Evolutionary conservation across 2,797 vertebrate genomes (phyloP).

Genomic region (Pogonophryne albipinna): DNA sequence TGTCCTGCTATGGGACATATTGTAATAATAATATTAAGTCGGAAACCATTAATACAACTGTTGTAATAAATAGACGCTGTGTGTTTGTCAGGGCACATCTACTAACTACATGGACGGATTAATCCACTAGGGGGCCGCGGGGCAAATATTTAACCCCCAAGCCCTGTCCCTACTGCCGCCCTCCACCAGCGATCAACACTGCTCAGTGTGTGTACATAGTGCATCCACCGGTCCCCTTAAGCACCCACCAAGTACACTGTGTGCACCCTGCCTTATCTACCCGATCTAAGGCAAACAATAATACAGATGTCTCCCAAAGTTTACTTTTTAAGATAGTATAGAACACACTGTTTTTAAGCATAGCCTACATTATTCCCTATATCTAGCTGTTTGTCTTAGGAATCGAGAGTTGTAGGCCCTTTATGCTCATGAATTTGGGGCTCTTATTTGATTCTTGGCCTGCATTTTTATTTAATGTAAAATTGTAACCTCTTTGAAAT

Average conservation of each 20-base stretch:
- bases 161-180: conserved; percentile 40
- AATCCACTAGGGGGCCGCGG: conserved; percentile 72
- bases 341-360: conserved; percentile 24
- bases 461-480: background rate
- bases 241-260: conserved; percentile 59
- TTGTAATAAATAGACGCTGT: background rate
- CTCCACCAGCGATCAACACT: conserved; percentile 53
- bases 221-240: conserved; percentile 73
- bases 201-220: conserved; percentile 79
- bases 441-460: background rate
- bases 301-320: conserved; percentile 72
- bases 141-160: conserved; percentile 64
- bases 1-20: too few relatives aligned
- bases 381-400: too few relatives aligned
- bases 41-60: background rate
- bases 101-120: conserved; percentile 52
- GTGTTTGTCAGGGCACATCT: conserved; percentile 28
- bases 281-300: conserved; percentile 70
- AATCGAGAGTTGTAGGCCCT: background rate
- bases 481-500: background rate
- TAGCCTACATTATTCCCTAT: background rate
- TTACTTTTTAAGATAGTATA: conserved; percentile 44
- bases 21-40: fast-evolving
- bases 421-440: background rate
- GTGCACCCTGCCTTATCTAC: conserved; percentile 61